Conservation (phyloP, 2,113 vertebrate genomes). For the Bufo gargarizans region DNA sequence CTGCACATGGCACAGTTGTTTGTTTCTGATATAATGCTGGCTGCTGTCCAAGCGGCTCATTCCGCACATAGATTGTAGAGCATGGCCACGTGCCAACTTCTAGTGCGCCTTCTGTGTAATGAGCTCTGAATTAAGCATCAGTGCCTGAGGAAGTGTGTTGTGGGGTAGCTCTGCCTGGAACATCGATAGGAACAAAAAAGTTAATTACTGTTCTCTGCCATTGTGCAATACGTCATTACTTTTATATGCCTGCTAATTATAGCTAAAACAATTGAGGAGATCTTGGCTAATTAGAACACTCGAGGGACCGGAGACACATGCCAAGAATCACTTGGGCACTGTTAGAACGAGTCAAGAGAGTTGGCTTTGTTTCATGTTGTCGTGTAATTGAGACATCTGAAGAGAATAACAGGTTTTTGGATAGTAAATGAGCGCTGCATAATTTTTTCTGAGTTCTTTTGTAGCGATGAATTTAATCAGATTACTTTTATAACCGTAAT, state of each 20-base stretch:
- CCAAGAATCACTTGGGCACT: constrained; percentile 42
- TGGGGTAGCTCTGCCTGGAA: constrained; percentile 36
- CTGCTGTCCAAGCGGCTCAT: constrained; percentile 28
- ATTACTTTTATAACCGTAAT: constrained; percentile 42
- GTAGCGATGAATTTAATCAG: constrained; percentile 27
- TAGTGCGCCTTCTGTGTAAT: constrained; percentile 54
- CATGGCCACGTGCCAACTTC: constrained; percentile 48
- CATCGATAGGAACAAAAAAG: constrained; percentile 53
- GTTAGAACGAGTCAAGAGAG: constrained; percentile 46
- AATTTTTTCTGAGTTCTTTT: constrained; percentile 26
- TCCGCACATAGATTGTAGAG: constrained; percentile 50
- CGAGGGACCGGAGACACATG: constrained; percentile 43
- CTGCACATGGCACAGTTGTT: constrained; percentile 48
- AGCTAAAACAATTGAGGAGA: constrained; percentile 58
- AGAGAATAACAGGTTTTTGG: constrained; percentile 39
- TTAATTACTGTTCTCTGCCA: constrained; percentile 52
- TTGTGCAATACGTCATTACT: constrained; percentile 55
- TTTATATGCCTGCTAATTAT: constrained; percentile 58
- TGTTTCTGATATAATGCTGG: constrained; percentile 53
- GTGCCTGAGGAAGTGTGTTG: constrained; percentile 51
- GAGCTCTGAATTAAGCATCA: constrained; percentile 55
- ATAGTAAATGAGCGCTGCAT: constrained; percentile 33
- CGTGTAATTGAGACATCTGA: constrained; percentile 56
- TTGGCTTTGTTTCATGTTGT: constrained; percentile 52
- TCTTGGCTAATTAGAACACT: constrained; percentile 56